Base-by-base conservation (phyloP, 37 sponge, comb jelly and placozoan genomes). In the Beroe ovata region DNA sequence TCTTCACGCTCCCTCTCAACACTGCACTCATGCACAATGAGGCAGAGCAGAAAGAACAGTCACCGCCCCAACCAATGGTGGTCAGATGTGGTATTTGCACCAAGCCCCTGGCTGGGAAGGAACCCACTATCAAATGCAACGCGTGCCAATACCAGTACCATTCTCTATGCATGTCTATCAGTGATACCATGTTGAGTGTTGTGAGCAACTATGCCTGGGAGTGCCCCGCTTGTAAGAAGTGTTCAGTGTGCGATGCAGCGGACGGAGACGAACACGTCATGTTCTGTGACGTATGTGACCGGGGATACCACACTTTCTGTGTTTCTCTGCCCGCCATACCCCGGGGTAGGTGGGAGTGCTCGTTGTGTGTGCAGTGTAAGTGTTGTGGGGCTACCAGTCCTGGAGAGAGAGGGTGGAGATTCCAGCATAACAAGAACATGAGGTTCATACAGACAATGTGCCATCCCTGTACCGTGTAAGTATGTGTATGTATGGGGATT, bases 221-320 rank as follows among this genome's bases (percentile, higher is more conserved):
- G 88, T 95, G 96, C 88, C 90, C 94, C 66, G 93, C 91, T 34
- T 95, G 96, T 60, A 95, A 95, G 72, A 93, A 88, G 0, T 95
- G 96, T 59, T 71, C 90, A 71, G 39, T 64, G 25, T 95, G 96
- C 39, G 71, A 88, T 25, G 89, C 92, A 6, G 91, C 93, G 22
- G 90, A 88, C 39, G 59, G 62, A 26, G 72, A 64, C 11, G 60
- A 59, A 22, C 26, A 93, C 88, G 90, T 96, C 92, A 90, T 96
- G 89, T 93, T 93, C 64, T 96, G 97, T 92, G 95, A 94, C 92
- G 71, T 88, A 29, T 96, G 97, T 92, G 97, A 96, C 89, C 89
- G 95, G 41, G 97, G 97, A 20, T 96, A 96, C 88, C 97, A 96
- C 89, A 93, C 97, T 33, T 94, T 92, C 72, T 96, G 97, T 91